phyloP scores from a whole-genome alignment of 2,888 invertebrate genomes.

The Apodemia duryi region DNA sequence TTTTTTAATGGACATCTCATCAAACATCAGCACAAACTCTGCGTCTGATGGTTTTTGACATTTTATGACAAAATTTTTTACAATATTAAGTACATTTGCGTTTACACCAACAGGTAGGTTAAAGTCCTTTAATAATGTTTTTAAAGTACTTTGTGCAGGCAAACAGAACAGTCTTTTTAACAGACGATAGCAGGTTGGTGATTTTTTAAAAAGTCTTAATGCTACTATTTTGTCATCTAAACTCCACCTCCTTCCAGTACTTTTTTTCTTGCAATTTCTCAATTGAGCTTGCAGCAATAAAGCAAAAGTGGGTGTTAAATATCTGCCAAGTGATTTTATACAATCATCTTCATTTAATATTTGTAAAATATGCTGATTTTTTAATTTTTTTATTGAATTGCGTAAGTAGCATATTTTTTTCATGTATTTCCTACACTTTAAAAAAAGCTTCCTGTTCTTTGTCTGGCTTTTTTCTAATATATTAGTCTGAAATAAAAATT shows the following conservation, averaged over 20 bases:
- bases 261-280: background rate
- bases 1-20: slow-evolving; percentile 12
- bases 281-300: slow-evolving; percentile 3
- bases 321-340: no score
- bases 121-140: background rate
- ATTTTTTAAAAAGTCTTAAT: slow-evolving; percentile 8
- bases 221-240: slow-evolving; percentile 3
- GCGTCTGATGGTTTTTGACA: background rate
- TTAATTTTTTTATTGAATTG: no score
- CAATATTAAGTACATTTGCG: background rate
- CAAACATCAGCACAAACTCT: slow-evolving; percentile 10
- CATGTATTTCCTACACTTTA: no score
- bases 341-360: no score
- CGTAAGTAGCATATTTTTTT: no score
- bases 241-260: slow-evolving; percentile 13
- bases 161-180: slow-evolving; percentile 9
- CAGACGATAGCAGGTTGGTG: no score
- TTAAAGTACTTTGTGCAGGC: no score
- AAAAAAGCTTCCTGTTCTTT: no score
- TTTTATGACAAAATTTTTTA: background rate
- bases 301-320: background rate
- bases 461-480: no score
- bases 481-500: no score
- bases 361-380: no score
- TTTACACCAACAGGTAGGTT: background rate